A percentile compares a stretch with the other conserved stretches of the same genome.
Evolutionary conservation across 2,888 invertebrate species (phyloP).

Genomic region (Synergus laeviventris): DNA sequence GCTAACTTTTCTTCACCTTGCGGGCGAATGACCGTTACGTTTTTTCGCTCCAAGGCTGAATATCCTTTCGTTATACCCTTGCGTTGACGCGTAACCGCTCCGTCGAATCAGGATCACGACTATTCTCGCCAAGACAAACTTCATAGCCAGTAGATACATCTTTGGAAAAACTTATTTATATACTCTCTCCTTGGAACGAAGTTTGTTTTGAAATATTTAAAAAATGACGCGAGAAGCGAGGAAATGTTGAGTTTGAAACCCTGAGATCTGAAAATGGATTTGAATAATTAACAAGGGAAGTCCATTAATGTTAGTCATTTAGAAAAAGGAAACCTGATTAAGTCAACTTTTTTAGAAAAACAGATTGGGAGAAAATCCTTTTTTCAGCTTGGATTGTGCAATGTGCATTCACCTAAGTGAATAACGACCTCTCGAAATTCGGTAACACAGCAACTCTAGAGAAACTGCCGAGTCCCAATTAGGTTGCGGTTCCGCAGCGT

Average conservation of each 20-base stretch:
- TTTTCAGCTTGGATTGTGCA: not conserved
- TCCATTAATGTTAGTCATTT: not conserved
- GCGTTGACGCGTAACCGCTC: conserved; percentile 20
- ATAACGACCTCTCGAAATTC: conserved; percentile 26
- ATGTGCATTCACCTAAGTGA: not conserved
- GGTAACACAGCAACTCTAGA: conserved; percentile 1
- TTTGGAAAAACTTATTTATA: not conserved
- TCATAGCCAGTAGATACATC: not conserved
- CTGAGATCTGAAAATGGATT: not conserved
- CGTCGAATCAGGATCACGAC: conserved; percentile 11
- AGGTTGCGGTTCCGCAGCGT: conserved; percentile 52
- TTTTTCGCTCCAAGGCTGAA: conserved; percentile 64
- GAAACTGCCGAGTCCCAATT: conserved; percentile 49
- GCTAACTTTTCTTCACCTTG: conserved; percentile 74
- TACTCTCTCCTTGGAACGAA: no score
- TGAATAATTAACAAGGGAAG: not conserved
- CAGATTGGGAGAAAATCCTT: conserved; percentile 11
- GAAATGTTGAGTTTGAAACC: not conserved
- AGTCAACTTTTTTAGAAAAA: not conserved
- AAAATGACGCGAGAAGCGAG: not conserved
- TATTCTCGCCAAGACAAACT: not conserved
- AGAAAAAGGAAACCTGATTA: not conserved
- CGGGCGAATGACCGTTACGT: conserved; percentile 74
- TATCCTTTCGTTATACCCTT: conserved; percentile 44
- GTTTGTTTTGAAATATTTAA: not conserved